Conservation (phyloP, 1,140 invertebrate genomes). For the Trissolcus basalis region DNA sequence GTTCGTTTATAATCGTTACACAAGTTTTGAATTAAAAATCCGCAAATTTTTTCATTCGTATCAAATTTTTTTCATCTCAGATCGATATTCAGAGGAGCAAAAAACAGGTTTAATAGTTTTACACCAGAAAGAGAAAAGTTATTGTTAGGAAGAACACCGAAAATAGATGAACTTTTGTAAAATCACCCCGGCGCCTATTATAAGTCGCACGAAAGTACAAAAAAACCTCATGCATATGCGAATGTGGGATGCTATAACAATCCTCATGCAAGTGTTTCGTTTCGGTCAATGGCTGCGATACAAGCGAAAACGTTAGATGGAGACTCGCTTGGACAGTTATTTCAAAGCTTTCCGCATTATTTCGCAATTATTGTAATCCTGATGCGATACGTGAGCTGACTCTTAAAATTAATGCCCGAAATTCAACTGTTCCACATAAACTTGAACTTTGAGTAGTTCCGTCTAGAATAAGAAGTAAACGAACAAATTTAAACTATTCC, state of each 20-base stretch:
- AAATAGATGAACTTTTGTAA: no score
- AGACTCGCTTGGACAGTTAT: conserved; percentile 40
- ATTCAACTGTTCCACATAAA: conserved; percentile 1
- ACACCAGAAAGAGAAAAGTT: no score
- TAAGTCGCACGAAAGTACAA: conserved; percentile 17
- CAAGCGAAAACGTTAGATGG: conserved; percentile 42
- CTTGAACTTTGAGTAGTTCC: not conserved
- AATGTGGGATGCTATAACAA: conserved; percentile 26
- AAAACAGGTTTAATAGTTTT: no score
- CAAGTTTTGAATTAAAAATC: no score
- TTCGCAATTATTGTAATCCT: conserved; percentile 35
- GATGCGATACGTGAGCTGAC: conserved; percentile 13
- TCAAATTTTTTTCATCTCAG: no score
- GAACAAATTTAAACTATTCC: no score
- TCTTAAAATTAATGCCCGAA: conserved; percentile 8
- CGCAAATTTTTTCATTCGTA: no score
- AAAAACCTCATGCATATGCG: conserved; percentile 30
- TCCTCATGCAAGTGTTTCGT: conserved; percentile 36
- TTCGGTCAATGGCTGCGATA: conserved; percentile 55
- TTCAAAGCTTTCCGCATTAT: conserved; percentile 43
- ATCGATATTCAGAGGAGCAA: no score
- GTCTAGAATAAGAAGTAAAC: no score
- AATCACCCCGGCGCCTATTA: conserved; percentile 6
- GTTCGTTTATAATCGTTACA: no score
- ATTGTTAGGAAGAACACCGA: no score